Conservation (phyloP, 2,797 vertebrate genomes). For the Hypotaenidia philippensis region DNA sequence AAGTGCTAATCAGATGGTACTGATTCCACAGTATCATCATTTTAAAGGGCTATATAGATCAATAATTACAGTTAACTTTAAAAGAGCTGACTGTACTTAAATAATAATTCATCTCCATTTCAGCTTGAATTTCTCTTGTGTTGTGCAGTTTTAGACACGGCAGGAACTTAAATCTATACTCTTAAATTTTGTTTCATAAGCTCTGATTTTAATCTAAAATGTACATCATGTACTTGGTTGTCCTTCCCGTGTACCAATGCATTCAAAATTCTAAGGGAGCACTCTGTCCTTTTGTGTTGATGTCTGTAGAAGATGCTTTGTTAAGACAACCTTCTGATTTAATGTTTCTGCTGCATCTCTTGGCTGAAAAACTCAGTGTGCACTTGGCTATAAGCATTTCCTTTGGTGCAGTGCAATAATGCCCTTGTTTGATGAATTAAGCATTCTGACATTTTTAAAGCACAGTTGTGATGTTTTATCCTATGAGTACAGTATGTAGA, state of each 20-base stretch:
- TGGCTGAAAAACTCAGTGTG: slow-evolving; percentile 34
- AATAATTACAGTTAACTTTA: background rate
- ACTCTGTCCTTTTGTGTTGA: slow-evolving; percentile 56
- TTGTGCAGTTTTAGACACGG: background rate
- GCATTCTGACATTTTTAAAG: slow-evolving; percentile 47
- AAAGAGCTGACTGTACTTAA: background rate
- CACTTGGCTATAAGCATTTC: slow-evolving; percentile 55
- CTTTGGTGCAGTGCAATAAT: slow-evolving; percentile 33
- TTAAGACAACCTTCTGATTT: slow-evolving; percentile 82
- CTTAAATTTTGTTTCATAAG: slow-evolving; percentile 16
- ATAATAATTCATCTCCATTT: slow-evolving; percentile 8
- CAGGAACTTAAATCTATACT: background rate
- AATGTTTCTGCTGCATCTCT: slow-evolving; percentile 77
- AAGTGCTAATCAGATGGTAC: background rate
- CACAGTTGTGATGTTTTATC: slow-evolving; percentile 45
- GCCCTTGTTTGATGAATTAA: slow-evolving; percentile 63
- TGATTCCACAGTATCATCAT: background rate
- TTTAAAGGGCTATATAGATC: background rate
- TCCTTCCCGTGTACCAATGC: slow-evolving; percentile 68
- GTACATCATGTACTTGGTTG: slow-evolving; percentile 71
- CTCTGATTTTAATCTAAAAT: slow-evolving; percentile 47
- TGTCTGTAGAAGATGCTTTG: slow-evolving; percentile 68
- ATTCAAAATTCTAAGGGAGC: slow-evolving; percentile 80
- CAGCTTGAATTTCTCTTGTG: background rate
- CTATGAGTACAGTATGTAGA: slow-evolving; percentile 34